Percentiles rank a stretch among this genome's conserved stretches.
phyloP scores from a whole-genome alignment of 2,888 invertebrate genomes.

The Coremacera marginata region DNA sequence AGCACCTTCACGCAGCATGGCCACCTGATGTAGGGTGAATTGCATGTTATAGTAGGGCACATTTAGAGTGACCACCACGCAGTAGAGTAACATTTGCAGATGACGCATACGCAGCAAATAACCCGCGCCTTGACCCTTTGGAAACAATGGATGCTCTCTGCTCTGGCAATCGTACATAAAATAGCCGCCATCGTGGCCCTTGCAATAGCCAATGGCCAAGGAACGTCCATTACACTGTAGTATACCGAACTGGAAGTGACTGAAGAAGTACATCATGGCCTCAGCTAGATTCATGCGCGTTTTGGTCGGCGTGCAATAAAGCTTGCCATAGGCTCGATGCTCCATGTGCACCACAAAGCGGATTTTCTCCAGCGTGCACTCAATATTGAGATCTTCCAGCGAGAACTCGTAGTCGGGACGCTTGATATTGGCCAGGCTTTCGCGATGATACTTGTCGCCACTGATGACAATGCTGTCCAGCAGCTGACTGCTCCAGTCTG shows the following conservation, averaged over 20 bases:
- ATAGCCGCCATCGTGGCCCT: conserved; percentile 70
- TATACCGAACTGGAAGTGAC: conserved; percentile 72
- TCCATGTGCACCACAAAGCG: conserved; percentile 73
- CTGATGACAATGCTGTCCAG: conserved; percentile 75
- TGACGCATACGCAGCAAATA: conserved; percentile 75
- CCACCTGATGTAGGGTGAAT: conserved; percentile 71
- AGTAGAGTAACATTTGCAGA: conserved; percentile 75
- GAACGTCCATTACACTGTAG: conserved; percentile 72
- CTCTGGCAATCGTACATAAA: conserved; percentile 79
- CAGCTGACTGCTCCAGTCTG: conserved; percentile 75
- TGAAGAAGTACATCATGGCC: conserved; percentile 75
- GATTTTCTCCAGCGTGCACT: conserved; percentile 73
- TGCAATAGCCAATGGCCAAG: conserved; percentile 71
- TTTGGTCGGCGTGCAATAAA: conserved; percentile 69
- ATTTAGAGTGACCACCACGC: conserved; percentile 75
- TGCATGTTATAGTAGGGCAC: conserved; percentile 72
- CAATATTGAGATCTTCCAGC: conserved; percentile 72
- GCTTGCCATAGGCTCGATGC: conserved; percentile 74
- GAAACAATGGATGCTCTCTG: conserved; percentile 74
- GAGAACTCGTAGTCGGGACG: conserved; percentile 73
- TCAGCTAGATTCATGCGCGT: conserved; percentile 76
- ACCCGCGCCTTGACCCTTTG: conserved; percentile 72
- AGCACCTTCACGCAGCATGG: conserved; percentile 54
- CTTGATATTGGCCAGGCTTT: conserved; percentile 70
- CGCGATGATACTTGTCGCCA: conserved; percentile 73